These are phyloP conservation scores for Balearica regulorum DNA, from an alignment of 2,797 vertebrate genomes.

Conservation along the genomic window DNA sequence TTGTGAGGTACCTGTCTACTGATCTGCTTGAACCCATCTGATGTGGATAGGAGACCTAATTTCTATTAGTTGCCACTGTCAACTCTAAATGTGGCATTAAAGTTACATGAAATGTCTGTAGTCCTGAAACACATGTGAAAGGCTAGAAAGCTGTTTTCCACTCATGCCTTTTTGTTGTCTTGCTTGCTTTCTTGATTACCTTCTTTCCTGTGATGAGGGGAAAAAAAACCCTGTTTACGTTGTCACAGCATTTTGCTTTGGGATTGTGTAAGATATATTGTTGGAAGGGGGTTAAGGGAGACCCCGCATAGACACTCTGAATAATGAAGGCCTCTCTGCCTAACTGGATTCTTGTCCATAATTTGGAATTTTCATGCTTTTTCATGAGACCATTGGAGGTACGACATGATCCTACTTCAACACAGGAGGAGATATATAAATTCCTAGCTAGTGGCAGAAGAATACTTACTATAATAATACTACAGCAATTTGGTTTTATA, in stretches of 20 bases:
- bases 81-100: neutral
- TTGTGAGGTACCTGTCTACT: neutral
- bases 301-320: neutral
- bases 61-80: neutral
- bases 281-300: neutral
- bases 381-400: neutral
- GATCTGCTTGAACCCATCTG: neutral
- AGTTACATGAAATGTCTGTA: neutral
- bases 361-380: neutral
- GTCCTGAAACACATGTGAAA: neutral
- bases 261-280: neutral
- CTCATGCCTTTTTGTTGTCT: neutral
- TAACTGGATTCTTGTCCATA: neutral
- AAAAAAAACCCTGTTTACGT: accelerated
- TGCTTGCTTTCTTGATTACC: neutral
- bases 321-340: neutral
- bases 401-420: neutral
- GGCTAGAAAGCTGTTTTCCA: neutral
- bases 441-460: neutral
- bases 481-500: neutral
- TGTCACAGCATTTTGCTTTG: neutral
- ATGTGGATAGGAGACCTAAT: neutral
- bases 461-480: neutral
- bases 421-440: neutral
- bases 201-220: neutral